Conservation (phyloP, 2,113 vertebrate genomes). For the Prolemur simus region DNA sequence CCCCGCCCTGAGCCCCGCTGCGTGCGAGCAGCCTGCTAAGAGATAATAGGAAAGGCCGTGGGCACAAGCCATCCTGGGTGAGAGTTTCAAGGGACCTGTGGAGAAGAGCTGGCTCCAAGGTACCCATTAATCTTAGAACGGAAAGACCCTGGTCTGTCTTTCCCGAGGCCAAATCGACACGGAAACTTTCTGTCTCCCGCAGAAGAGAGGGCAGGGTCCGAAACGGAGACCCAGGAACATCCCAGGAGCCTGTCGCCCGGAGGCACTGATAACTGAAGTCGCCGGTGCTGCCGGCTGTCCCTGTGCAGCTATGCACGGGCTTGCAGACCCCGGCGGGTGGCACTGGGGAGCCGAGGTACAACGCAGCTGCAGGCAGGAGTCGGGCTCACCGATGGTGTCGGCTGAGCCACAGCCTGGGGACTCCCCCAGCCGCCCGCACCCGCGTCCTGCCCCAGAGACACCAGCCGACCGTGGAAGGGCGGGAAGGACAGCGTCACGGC, state of each 20-base stretch:
- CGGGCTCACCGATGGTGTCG: accelerated
- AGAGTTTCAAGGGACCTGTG: neutral
- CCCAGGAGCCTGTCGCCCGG: neutral
- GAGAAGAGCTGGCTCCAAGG: neutral
- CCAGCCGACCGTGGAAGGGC: no score
- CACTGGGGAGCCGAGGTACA: neutral
- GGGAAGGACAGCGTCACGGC: accelerated
- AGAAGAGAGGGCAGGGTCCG: neutral
- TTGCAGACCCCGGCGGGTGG: neutral
- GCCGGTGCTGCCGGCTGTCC: neutral
- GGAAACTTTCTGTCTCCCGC: neutral
- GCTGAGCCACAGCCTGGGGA: neutral
- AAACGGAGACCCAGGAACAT: neutral
- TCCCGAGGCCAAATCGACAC: neutral
- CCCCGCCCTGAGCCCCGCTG: no score
- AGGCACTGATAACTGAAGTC: neutral
- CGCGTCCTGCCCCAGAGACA: no score
- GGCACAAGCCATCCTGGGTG: neutral
- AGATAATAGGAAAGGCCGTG: neutral
- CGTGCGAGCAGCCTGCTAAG: no score
- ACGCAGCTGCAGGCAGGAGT: neutral
- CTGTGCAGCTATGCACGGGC: neutral
- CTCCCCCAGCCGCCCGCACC: neutral
- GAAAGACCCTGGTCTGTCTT: neutral
- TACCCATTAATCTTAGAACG: neutral